phyloP scores from a whole-genome alignment of 2,888 invertebrate genomes.

The Euclidia mi region DNA sequence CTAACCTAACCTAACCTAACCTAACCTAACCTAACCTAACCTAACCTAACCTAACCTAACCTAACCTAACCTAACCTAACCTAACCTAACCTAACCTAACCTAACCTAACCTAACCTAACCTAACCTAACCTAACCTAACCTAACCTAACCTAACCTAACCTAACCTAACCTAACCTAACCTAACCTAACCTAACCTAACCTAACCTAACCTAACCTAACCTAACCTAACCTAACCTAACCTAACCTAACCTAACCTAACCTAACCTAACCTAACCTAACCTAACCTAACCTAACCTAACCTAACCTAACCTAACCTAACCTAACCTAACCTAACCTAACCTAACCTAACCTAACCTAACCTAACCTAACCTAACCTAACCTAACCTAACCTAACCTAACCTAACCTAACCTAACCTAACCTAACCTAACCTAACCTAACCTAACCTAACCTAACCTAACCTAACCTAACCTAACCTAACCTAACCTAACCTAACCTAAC shows the following conservation, averaged over 20 bases:
- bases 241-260: conserved; percentile 35
- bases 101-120: conserved; percentile 36
- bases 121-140: conserved; percentile 37
- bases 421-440: conserved; percentile 32
- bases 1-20: conserved; percentile 30
- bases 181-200: conserved; percentile 35
- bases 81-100: conserved; percentile 34
- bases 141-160: conserved; percentile 37
- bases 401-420: conserved; percentile 32
- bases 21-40: conserved; percentile 30
- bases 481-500: conserved; percentile 27
- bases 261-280: conserved; percentile 32
- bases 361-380: conserved; percentile 30
- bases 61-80: conserved; percentile 36
- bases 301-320: conserved; percentile 28
- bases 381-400: conserved; percentile 31
- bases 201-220: conserved; percentile 32
- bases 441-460: conserved; percentile 31
- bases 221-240: conserved; percentile 30
- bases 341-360: conserved; percentile 32
- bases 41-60: conserved; percentile 29
- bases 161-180: conserved; percentile 35
- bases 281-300: conserved; percentile 27
- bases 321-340: conserved; percentile 32
- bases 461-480: conserved; percentile 32